Conservation (phyloP, 2,888 invertebrate species). For the Melangyna quadrimaculata region DNA sequence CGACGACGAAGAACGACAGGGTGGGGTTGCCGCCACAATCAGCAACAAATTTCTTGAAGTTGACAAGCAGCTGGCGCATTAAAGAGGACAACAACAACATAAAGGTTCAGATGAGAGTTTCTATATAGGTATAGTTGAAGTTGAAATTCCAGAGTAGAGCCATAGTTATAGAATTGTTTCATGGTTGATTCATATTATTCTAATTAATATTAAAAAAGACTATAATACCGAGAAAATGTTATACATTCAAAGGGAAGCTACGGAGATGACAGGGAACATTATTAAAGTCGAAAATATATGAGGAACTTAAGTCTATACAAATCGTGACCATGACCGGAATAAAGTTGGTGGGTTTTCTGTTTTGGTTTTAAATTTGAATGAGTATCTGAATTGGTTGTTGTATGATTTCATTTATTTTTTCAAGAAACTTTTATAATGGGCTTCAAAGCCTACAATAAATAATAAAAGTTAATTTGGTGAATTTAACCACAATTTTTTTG, state of each 20-base stretch:
- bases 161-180: background rate
- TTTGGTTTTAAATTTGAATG: background rate
- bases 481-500: too few species aligned
- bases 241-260: background rate
- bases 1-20: background rate
- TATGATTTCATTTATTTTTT: too few species aligned
- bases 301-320: background rate
- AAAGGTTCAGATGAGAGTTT: background rate
- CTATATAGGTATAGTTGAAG: background rate
- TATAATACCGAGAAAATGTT: background rate
- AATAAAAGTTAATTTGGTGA: too few species aligned
- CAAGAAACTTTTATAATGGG: too few species aligned
- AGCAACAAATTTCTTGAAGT: conserved; percentile 52
- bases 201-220: background rate
- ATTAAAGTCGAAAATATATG: background rate
- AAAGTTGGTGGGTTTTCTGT: background rate
- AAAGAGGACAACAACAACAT: background rate
- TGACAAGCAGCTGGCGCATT: conserved; percentile 55
- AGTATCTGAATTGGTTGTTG: too few species aligned
- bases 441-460: too few species aligned
- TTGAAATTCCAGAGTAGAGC: background rate
- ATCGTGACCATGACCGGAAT: background rate
- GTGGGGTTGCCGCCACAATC: conserved; percentile 53
- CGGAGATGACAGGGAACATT: background rate
- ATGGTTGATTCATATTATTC: conserved; percentile 1